Evolutionary conservation across 2,888 invertebrate genomes (phyloP), one percentile per base, ranked within the genome.

Genomic region (Hoplodrina blanda): DNA sequence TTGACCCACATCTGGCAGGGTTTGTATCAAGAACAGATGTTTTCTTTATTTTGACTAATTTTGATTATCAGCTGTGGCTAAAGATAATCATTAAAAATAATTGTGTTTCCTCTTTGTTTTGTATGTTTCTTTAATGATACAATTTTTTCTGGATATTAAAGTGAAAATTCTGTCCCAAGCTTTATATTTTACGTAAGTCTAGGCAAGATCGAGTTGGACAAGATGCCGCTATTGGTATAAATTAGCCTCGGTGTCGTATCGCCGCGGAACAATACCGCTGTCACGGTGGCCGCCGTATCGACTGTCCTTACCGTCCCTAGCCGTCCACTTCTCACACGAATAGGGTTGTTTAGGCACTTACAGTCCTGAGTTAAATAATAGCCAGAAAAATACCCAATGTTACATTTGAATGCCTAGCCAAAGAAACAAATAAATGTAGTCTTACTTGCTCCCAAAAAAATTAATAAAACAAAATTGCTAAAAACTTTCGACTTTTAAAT

Each of bases 141-240:
- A 53, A 52, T 46, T 53, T 44, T 15, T 49, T 61, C 54, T 11
- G 44, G 52, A 53, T 54, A 69, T 62, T 56, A 66, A 56, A 50
- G 25, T 20, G n/a, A 55, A 71, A 62, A 68, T 46, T 33, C 25
- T 41, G n/a, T 73, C 53, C 64, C 56, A 55, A 69, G 66, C 49
- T 74, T 78, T 78, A 67, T 66, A 68, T 69, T 25, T 77, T 62
- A 57, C 85, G 87, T 80, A 76, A 70, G 67, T 69, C 66, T 80
- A 54, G 62, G 69, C 65, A 66, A 83, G 85, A 89, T 87, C 85
- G 89, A 88, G 89, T 86, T 86, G 82, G 87, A 92, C 93, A 91
- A 91, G 92, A 91, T 88, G 89, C 89, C 85, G 85, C 90, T 88
- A 93, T 93, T 92, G 89, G 90, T 93, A 94, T 95, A 95, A 95